phyloP scores from a whole-genome alignment of 2,113 vertebrate genomes.

The Cyanistes caeruleus region DNA sequence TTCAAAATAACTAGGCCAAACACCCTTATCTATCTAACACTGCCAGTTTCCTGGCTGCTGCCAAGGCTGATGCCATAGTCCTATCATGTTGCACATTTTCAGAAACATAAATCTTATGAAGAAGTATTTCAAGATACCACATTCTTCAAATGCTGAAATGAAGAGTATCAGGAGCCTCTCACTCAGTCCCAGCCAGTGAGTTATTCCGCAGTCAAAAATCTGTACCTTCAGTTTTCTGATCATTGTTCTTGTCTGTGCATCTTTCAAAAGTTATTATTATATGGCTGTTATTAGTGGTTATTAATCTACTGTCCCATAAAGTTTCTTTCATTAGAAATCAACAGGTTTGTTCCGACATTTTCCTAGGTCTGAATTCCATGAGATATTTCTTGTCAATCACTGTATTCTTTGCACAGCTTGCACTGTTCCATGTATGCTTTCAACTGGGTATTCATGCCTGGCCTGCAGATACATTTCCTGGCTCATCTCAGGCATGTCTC shows the following conservation, averaged over 20 bases:
- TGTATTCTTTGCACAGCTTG: constrained; percentile 1
- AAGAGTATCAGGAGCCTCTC: neutral
- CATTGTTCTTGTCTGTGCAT: neutral
- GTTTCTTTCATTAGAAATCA: constrained; percentile 12
- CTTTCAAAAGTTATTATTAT: neutral
- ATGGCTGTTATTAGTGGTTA: neutral
- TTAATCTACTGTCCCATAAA: neutral
- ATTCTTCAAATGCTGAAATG: neutral
- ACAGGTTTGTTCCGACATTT: constrained; percentile 16
- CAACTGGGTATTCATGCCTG: constrained; percentile 35
- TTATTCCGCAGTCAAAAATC: neutral
- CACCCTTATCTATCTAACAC: neutral
- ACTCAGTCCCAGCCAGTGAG: neutral
- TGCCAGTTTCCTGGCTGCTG: neutral
- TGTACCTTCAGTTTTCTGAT: neutral
- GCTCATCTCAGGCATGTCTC: constrained; percentile 60
- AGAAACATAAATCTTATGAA: neutral
- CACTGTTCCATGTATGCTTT: constrained; percentile 7
- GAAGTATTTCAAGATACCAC: neutral
- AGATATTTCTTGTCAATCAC: constrained; percentile 23
- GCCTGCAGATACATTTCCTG: constrained; percentile 60
- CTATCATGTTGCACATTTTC: neutral
- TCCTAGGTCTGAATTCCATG: constrained; percentile 7
- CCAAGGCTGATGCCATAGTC: neutral
- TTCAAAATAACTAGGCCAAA: constrained; percentile 2